Conservation (phyloP, 2,113 vertebrate species). For the Scalopus aquaticus region DNA sequence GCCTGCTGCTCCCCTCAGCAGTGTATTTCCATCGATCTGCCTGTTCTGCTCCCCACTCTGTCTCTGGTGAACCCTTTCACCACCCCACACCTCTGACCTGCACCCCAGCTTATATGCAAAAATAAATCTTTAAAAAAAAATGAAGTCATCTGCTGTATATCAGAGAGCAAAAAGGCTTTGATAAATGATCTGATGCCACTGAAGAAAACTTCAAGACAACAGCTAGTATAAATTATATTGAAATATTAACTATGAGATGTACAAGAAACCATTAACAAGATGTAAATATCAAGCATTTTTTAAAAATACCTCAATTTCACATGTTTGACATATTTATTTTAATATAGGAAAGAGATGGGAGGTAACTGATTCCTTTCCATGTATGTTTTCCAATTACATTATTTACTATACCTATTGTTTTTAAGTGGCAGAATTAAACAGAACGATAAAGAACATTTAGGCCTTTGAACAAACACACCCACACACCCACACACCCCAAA, state of each 20-base stretch:
- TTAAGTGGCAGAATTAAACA: constrained; percentile 25
- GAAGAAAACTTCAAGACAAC: background rate
- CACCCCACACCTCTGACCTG: too few species aligned
- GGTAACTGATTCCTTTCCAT: background rate
- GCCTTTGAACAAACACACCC: background rate
- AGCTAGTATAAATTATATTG: background rate
- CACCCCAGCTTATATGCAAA: too few species aligned
- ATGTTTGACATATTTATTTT: background rate
- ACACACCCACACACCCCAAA: background rate
- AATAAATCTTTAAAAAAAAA: background rate
- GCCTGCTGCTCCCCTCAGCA: too few species aligned
- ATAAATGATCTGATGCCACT: background rate
- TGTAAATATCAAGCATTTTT: background rate
- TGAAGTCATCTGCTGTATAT: background rate
- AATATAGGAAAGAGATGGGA: background rate
- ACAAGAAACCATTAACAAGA: background rate
- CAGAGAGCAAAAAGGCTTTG: background rate
- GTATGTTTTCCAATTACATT: background rate
- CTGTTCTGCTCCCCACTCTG: too few species aligned
- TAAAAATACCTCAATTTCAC: background rate
- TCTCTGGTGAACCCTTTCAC: too few species aligned
- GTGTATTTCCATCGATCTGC: too few species aligned
- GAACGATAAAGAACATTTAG: constrained; percentile 18
- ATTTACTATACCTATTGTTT: background rate
- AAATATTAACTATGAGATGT: background rate